phyloP scores from a whole-genome alignment of 2,888 invertebrate genomes.

The Branchinecta sandiegonensis region DNA sequence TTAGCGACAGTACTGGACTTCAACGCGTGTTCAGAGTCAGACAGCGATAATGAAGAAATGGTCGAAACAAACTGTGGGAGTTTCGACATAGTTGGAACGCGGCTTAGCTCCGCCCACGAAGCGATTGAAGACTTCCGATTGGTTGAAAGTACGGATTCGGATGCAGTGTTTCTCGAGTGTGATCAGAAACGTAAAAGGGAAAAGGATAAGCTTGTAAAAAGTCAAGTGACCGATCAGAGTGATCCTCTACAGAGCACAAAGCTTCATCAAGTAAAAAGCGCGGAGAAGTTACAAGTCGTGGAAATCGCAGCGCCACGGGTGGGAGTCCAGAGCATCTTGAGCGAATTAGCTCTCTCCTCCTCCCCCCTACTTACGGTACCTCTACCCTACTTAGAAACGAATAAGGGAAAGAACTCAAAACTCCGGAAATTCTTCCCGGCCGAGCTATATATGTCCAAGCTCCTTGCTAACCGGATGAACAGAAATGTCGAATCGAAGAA shows the following conservation, averaged over 20 bases:
- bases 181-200: neutral
- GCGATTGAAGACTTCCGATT: conserved; percentile 4
- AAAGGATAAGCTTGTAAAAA: neutral
- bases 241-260: conserved; percentile 11
- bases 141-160: neutral
- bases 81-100: conserved; percentile 7
- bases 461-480: neutral
- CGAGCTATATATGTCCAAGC: conserved; percentile 48
- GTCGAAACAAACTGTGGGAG: conserved; percentile 9
- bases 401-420: conserved; percentile 57
- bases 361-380: conserved; percentile 74
- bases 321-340: conserved; percentile 53
- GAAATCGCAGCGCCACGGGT: conserved; percentile 19
- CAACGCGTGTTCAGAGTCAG: neutral
- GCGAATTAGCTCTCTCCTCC: conserved; percentile 57
- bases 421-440: conserved; percentile 55
- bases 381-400: conserved; percentile 75
- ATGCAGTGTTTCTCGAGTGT: neutral
- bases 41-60: neutral
- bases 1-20: conserved; percentile 41
- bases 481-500: neutral
- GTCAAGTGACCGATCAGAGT: neutral
- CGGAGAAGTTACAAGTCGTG: neutral
- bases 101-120: conserved; percentile 8
- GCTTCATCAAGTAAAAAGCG: conserved; percentile 25